Percentiles rank a stretch among this genome's conserved stretches.
Evolutionary conservation across 2,113 vertebrate species (phyloP).

Genomic region (Talpa occidentalis): DNA sequence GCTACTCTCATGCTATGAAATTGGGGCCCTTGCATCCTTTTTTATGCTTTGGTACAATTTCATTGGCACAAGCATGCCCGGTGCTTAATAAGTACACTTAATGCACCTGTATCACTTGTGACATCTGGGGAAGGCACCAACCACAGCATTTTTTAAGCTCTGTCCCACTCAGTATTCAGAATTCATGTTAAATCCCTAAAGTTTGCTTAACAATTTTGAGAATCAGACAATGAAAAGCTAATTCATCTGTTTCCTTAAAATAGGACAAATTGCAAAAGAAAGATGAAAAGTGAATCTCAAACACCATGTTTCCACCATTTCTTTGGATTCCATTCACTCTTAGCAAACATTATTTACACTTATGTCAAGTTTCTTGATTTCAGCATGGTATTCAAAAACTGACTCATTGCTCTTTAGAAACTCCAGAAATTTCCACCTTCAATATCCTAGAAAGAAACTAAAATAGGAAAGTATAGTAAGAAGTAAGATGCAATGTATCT

Average conservation of each 20-base stretch:
- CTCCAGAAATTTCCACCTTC: conserved; percentile 32
- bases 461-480: background rate
- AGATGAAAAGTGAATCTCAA: conserved; percentile 6
- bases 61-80: background rate
- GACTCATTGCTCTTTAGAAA: background rate
- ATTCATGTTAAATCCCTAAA: conserved; percentile 46
- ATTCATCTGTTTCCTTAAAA: conserved; percentile 33
- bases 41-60: background rate
- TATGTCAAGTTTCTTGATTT: conserved; percentile 25
- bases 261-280: conserved; percentile 14
- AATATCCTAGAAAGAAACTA: background rate
- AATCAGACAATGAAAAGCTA: background rate
- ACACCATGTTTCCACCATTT: background rate
- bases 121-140: background rate
- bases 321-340: conserved; percentile 24
- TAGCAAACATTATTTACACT: conserved; percentile 37
- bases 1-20: background rate
- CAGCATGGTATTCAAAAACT: conserved; percentile 14
- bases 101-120: background rate
- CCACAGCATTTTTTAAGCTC: background rate
- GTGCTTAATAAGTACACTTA: background rate
- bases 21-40: background rate
- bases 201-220: conserved; percentile 26
- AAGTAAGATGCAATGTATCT: background rate
- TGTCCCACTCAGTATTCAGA: conserved; percentile 3